Conservation (phyloP, 2,888 invertebrate genomes). For the Peribatodes rhomboidaria region DNA sequence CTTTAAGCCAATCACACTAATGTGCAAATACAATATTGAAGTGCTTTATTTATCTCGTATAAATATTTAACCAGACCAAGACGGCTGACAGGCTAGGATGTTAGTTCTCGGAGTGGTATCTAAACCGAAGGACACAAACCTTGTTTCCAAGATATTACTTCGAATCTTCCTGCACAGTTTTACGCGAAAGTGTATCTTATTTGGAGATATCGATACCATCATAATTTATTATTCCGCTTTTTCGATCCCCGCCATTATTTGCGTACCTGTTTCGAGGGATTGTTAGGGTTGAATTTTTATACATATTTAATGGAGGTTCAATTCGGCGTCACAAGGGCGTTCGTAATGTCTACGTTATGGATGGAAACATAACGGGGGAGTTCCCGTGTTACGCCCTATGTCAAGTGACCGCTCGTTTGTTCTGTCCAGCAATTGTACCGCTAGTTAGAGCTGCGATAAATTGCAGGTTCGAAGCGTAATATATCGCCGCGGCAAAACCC, state of each 20-base stretch:
- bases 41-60: conserved; percentile 33
- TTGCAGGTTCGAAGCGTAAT: conserved; percentile 69
- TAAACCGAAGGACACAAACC: conserved; percentile 1
- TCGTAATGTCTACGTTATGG: conserved; percentile 20
- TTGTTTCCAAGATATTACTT: conserved; percentile 12
- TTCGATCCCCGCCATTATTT: conserved; percentile 34
- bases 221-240: conserved; percentile 24
- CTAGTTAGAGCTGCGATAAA: conserved; percentile 67
- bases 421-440: conserved; percentile 68
- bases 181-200: not conserved
- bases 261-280: conserved; percentile 26
- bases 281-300: conserved; percentile 37
- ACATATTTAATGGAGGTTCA: conserved; percentile 37
- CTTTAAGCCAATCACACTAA: conserved; percentile 36
- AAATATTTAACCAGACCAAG: conserved; percentile 28
- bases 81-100: conserved; percentile 18
- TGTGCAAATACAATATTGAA: conserved; percentile 36
- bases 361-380: conserved; percentile 27
- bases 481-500: conserved; percentile 62
- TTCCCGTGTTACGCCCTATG: conserved; percentile 46
- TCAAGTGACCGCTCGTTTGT: conserved; percentile 68
- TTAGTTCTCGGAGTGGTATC: conserved; percentile 6
- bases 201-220: conserved; percentile 12
- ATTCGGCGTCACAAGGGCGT: conserved; percentile 18
- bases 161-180: conserved; percentile 3